Conservation (phyloP, 2,888 invertebrate species). For the Xanthia togata region DNA sequence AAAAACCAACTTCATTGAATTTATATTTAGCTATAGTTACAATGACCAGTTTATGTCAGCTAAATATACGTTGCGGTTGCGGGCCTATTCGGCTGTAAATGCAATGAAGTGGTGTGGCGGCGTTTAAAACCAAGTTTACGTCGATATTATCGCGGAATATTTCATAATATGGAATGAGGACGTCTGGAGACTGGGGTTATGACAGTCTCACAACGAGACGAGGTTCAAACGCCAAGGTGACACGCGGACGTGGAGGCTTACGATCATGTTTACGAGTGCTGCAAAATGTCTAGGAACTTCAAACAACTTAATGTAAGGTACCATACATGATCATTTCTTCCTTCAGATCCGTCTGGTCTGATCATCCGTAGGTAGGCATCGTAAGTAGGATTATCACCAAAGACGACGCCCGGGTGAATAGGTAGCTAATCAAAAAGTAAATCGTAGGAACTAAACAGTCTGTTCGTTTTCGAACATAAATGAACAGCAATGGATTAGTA, state of each 20-base stretch:
- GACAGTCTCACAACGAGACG: slow-evolving; percentile 51
- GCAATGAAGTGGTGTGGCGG: slow-evolving; percentile 67
- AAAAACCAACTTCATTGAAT: slow-evolving; percentile 28
- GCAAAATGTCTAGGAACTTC: neutral
- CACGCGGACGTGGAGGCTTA: slow-evolving; percentile 16
- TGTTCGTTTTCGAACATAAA: neutral
- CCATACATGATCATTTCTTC: neutral
- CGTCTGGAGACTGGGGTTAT: slow-evolving; percentile 73
- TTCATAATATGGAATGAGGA: slow-evolving; percentile 79
- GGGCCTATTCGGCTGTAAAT: slow-evolving; percentile 72
- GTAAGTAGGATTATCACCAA: neutral
- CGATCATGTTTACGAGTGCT: neutral
- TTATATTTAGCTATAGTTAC: slow-evolving; percentile 43
- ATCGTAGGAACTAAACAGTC: neutral
- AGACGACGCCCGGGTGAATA: neutral
- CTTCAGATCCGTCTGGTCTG: neutral
- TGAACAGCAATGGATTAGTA: neutral
- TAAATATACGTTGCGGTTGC: slow-evolving; percentile 68
- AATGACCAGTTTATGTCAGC: slow-evolving; percentile 62
- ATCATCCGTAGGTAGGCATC: neutral
- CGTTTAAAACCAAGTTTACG: slow-evolving; percentile 67
- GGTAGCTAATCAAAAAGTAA: neutral
- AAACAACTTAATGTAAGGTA: neutral
- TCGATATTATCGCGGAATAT: slow-evolving; percentile 72
- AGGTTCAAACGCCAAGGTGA: slow-evolving; percentile 57